Conservation (phyloP, 2,888 invertebrate species). For the Volucella zonaria region DNA sequence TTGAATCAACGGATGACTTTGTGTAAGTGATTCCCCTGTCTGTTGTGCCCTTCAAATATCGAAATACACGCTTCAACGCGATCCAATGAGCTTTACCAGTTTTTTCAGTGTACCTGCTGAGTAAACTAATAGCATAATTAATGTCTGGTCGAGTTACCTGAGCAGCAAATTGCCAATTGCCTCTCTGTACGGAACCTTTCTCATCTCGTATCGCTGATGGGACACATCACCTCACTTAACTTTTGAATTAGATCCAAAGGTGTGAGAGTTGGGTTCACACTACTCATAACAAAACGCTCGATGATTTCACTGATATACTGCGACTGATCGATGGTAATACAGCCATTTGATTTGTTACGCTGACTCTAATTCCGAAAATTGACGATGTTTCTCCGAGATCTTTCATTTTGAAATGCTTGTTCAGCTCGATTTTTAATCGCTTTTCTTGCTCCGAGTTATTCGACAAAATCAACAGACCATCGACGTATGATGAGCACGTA, state of each 20-base stretch:
- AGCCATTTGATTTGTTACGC: slow-evolving; percentile 34
- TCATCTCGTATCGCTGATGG: slow-evolving; percentile 42
- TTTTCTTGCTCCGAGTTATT: slow-evolving; percentile 34
- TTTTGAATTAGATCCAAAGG: slow-evolving; percentile 39
- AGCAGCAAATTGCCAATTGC: slow-evolving; percentile 35
- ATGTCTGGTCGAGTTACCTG: slow-evolving; percentile 43
- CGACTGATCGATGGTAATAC: slow-evolving; percentile 34
- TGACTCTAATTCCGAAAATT: slow-evolving; percentile 13
- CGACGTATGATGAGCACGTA: slow-evolving; percentile 35
- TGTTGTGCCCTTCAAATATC: slow-evolving; percentile 50
- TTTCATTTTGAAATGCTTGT: slow-evolving; percentile 42
- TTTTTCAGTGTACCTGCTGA: slow-evolving; percentile 41
- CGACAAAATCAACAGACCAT: slow-evolving; percentile 30
- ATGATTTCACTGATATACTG: slow-evolving; percentile 44
- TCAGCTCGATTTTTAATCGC: slow-evolving; percentile 35
- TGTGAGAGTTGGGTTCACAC: slow-evolving; percentile 39
- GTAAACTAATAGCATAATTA: slow-evolving; percentile 30
- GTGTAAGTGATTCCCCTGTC: slow-evolving; percentile 34
- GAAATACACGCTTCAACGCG: slow-evolving; percentile 42
- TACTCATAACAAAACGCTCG: slow-evolving; percentile 42
- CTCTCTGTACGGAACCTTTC: slow-evolving; percentile 28
- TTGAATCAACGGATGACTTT: slow-evolving; percentile 1
- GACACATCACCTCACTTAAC: slow-evolving; percentile 29
- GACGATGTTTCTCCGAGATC: slow-evolving; percentile 30
- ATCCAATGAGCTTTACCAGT: slow-evolving; percentile 52